Base-by-base conservation (phyloP, 2,888 invertebrate genomes). In the Silvanus unidentatus region DNA sequence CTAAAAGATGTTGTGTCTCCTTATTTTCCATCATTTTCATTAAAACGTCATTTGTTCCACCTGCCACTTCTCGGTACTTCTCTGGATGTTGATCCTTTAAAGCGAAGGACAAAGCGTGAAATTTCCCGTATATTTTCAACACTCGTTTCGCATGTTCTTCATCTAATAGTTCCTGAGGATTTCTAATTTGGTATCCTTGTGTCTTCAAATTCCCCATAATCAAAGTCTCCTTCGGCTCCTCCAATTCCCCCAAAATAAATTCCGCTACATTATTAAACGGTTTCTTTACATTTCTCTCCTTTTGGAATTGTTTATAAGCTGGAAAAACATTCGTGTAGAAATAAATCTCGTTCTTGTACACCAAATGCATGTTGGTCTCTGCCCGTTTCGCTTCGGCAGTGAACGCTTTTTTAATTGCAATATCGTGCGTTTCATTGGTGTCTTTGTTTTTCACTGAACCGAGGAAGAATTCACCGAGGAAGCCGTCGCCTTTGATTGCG, bases 271-370 rank as follows among this genome's bases (percentile, higher is more conserved):
- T 10, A n/a, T 9, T 37, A 12, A 45, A 41, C 11, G 16, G 8
- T 42, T 36, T 12, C 3, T 27, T 12, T 16, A 45, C 28, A 16
- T 34, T 13, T n/a, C 15, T 16, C 11, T 42, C 35, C 29, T 47
- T 14, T 43, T 56, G 48, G 29, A 52, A 47, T 36, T 41, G 45
- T 16, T 41, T 2, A 34, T 62, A 60, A n/a, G 43, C 49, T 1
- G 57, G 48, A 12, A 66, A 51, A 9, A 68, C 48, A 1, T 42
- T 43, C 12, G 50, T 47, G 48, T 68, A 68, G 4, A 63, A 39
- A 37, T 55, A 57, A 5, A 56, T 52, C 52, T 68, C 68, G 8
- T 11, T 11, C 10, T n/a, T 2, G 11, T 39, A 39, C 2, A 27
- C 39, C 8, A 8, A 3, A 15, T 9, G 2, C 9, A 27, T 39